A percentile compares a stretch with the other conserved stretches of the same genome.
Evolutionary conservation across 2,113 vertebrate species (phyloP).

Genomic region (Arothron firmamentum): DNA sequence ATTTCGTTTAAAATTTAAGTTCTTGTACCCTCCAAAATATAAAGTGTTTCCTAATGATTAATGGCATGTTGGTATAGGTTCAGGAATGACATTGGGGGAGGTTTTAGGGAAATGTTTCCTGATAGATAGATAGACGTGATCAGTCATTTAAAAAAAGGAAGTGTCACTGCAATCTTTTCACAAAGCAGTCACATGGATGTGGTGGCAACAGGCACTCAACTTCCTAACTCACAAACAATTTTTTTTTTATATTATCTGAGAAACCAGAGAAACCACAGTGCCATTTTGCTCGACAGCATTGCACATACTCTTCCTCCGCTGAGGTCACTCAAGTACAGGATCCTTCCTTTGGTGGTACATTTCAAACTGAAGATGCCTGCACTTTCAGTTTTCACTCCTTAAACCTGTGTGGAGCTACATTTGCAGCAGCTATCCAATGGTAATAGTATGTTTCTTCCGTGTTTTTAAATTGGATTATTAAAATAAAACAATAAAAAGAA

Average conservation of each 20-base stretch:
- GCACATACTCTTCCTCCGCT: conserved; percentile 54
- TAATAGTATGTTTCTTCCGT: background rate
- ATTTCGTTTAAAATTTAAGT: no score
- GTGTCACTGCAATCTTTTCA: no score
- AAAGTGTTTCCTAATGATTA: no score
- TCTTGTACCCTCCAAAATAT: no score
- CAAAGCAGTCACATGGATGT: no score
- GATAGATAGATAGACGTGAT: background rate
- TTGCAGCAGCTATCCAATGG: background rate
- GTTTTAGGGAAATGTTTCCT: background rate
- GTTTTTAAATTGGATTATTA: no score
- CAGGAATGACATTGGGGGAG: no score
- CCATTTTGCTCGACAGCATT: conserved; percentile 37
- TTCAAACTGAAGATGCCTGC: background rate
- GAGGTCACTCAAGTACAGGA: background rate
- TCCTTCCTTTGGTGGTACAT: conserved; percentile 6
- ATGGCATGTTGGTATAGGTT: no score
- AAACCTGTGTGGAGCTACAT: background rate
- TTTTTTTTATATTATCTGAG: conserved; percentile 51
- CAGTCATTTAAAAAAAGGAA: background rate
- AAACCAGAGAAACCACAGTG: conserved; percentile 64
- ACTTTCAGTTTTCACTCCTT: background rate
- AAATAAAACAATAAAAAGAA: no score
- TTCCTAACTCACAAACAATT: conserved; percentile 19
- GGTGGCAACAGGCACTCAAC: conserved; percentile 9